Evolutionary conservation across 2,888 invertebrate genomes (phyloP), one percentile per base, ranked within the genome.

Genomic region (Xylocampa areola): DNA sequence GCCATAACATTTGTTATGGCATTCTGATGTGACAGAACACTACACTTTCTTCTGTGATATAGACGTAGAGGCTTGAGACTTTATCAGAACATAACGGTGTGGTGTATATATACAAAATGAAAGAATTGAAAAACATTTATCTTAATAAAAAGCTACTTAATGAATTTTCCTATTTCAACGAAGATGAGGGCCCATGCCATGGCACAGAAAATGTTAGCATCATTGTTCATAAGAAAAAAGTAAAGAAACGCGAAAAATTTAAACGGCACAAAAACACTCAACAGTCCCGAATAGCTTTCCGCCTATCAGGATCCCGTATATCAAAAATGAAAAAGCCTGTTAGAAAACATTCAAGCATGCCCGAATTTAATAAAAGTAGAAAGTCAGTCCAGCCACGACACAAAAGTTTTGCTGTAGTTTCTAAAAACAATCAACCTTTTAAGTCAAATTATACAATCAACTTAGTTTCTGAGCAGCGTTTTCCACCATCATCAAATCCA

Each of bases 271-370:
- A 7, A 57, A 30, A 23, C 19, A 13, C 10, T 14, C 47, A 65
- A 29, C 30, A 44, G 10, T 59, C 66, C 5, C 35, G 27, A 32
- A 5, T 44, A 3, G 33, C 58, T 27, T 70, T 71, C 6, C 30
- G 43, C 10, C 10, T 55, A 27, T 65, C 71, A 19, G 35, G 8
- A 10, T 65, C 23, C 0, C 10, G 19, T 14, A 19, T n/a, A 8
- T 17, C 27, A 1, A 44, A 44, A 44, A 21, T 10, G 1, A 10
- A 5, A 17, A 35, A 16, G 4, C 21, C 45, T 1, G 7, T 58
- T 2, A 71, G 30, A 5, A 67, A 52, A 36, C 43, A 51, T 13
- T 40, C 19, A 5, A 68, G 68, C 14, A 30, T 67, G 53, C 60
- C 40, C 0, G 25, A 36, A 43, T 32, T 47, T 2, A 36, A 40